A percentile compares a stretch with the other conserved stretches of the same genome.
Evolutionary conservation across 23 tunicate species (phyloP).

Genomic region (Ciona savignyi): DNA sequence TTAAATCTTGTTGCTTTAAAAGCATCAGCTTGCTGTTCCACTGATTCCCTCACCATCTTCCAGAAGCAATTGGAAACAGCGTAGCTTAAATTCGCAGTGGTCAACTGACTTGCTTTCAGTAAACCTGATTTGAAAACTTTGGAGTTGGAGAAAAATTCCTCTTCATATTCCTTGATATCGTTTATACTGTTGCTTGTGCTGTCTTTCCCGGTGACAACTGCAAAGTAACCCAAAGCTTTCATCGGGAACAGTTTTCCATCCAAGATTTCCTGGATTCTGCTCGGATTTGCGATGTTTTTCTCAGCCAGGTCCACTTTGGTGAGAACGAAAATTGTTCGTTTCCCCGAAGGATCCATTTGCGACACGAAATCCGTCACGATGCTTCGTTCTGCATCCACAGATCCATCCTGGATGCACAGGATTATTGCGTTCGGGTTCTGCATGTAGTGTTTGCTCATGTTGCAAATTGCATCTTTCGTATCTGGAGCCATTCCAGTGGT

Average conservation of each 20-base stretch:
- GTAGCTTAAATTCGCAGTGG: conserved; percentile 84
- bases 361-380: conserved; percentile 95
- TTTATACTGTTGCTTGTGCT: conserved; percentile 55
- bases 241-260: conserved; percentile 96
- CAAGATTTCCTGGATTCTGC: conserved; percentile 88
- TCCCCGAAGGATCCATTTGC: conserved; percentile 93
- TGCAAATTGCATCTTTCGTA: conserved; percentile 86
- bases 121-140: conserved; percentile 86
- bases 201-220: conserved; percentile 95
- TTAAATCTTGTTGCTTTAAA: conserved; percentile 92
- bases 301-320: conserved; percentile 98
- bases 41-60: conserved; percentile 92
- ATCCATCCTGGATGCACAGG: conserved; percentile 98
- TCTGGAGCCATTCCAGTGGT: conserved; percentile 96
- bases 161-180: conserved; percentile 84
- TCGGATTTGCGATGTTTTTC: conserved; percentile 69
- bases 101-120: conserved; percentile 82
- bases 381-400: conserved; percentile 97
- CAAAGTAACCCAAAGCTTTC: conserved; percentile 99
- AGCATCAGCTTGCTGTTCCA: conserved; percentile 77
- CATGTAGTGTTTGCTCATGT: conserved; percentile 91
- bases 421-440: conserved; percentile 95
- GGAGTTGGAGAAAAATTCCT: conserved; percentile 86
- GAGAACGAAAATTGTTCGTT: conserved; percentile 90
- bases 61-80: conserved; percentile 97